Conservation (phyloP, 2,888 invertebrate species). For the Didymodactylos carnosus region DNA sequence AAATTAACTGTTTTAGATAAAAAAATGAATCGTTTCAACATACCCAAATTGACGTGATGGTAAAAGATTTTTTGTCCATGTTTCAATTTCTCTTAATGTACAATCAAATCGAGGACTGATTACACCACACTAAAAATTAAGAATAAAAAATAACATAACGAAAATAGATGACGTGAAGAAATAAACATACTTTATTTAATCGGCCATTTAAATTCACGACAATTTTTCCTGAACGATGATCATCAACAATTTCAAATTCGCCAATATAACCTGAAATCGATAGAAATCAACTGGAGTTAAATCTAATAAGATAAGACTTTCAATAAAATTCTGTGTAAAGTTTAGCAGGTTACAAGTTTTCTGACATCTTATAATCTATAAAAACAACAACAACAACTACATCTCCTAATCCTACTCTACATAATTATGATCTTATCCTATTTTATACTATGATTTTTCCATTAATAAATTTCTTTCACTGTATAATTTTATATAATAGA, state of each 20-base stretch:
- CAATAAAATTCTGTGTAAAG: too few species aligned
- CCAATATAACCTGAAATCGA: conserved; percentile 62
- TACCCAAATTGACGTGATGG: conserved; percentile 99
- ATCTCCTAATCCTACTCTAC: too few species aligned
- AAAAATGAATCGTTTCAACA: conserved; percentile 29
- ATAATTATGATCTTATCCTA: too few species aligned
- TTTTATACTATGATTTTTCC: too few species aligned
- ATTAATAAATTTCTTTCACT: too few species aligned
- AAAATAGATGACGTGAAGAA: neutral
- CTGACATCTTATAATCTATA: too few species aligned
- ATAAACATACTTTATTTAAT: conserved; percentile 54
- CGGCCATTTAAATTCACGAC: conserved; percentile 95
- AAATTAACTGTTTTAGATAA: neutral
- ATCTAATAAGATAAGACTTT: too few species aligned
- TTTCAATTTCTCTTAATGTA: conserved; percentile 81
- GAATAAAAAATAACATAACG: neutral
- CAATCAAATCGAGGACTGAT: conserved; percentile 96
- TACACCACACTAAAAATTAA: conserved; percentile 57
- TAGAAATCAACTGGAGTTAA: neutral
- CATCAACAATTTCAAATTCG: conserved; percentile 97
- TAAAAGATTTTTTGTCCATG: conserved; percentile 87
- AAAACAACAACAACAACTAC: too few species aligned
- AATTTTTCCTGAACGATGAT: conserved; percentile 95
- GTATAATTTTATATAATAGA: too few species aligned
- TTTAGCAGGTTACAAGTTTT: too few species aligned